Percentiles rank a stretch among this genome's conserved stretches.
These are phyloP conservation scores for Magallana gigas DNA, from an alignment of 1,140 invertebrate genomes.

Conservation along the genomic window DNA sequence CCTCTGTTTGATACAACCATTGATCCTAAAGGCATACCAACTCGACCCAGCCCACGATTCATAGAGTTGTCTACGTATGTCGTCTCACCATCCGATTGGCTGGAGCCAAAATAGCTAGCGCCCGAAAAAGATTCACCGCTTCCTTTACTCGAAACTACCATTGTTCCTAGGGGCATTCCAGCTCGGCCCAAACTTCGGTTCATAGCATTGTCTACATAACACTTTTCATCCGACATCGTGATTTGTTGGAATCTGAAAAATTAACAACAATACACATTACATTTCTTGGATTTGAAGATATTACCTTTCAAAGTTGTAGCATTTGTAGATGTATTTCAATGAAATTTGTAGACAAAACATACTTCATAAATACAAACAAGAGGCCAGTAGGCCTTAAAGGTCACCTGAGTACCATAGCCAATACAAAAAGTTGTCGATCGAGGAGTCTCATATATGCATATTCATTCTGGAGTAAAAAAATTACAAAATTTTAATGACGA, in stretches of 20 bases:
- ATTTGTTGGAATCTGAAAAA: background rate
- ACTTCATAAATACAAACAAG: too few relatives aligned
- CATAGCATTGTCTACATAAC: constrained; percentile 48
- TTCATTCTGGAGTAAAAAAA: too few relatives aligned
- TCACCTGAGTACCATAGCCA: too few relatives aligned
- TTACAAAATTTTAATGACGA: too few relatives aligned
- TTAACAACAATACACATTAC: background rate
- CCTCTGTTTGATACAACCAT: constrained; percentile 8
- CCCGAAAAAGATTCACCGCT: background rate
- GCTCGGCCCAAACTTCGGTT: constrained; percentile 49
- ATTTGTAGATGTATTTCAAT: background rate
- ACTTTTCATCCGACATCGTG: background rate
- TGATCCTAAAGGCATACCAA: constrained; percentile 47
- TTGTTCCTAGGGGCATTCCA: constrained; percentile 42
- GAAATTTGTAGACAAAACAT: too few relatives aligned
- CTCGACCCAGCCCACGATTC: constrained; percentile 44
- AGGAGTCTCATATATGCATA: too few relatives aligned
- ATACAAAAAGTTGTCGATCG: too few relatives aligned
- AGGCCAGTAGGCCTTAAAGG: too few relatives aligned
- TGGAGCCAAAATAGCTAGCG: background rate
- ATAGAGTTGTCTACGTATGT: constrained; percentile 42
- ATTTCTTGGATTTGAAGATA: background rate
- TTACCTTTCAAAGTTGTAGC: background rate
- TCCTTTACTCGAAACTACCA: constrained; percentile 12
- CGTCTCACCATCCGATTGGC: background rate